A percentile compares a stretch with the other conserved stretches of the same genome.
Evolutionary conservation across 2,888 invertebrate genomes (phyloP).

Genomic region (Allolobophora icterica): DNA sequence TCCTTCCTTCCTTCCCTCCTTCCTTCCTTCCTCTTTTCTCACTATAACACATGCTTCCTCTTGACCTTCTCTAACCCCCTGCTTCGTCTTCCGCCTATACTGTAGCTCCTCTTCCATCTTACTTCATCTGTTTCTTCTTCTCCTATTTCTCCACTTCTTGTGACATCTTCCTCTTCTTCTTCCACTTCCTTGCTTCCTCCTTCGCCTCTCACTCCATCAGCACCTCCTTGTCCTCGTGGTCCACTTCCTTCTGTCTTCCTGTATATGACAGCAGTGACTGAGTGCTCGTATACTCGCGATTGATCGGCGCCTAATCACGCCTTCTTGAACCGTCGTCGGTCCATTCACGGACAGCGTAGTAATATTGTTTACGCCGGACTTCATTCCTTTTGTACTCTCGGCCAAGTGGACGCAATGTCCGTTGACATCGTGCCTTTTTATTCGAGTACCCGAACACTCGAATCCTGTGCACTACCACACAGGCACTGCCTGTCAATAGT

Average conservation of each 20-base stretch:
- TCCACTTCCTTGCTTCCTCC: too few species aligned
- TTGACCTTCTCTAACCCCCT: too few species aligned
- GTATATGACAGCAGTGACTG: not conserved
- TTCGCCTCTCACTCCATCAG: too few species aligned
- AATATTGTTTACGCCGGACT: constrained; percentile 17
- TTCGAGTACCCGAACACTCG: not conserved
- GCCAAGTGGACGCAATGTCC: constrained; percentile 17
- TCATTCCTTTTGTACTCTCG: not conserved
- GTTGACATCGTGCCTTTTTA: not conserved
- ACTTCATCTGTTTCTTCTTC: too few species aligned
- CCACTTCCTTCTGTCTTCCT: not conserved
- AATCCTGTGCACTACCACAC: not conserved
- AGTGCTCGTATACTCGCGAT: not conserved
- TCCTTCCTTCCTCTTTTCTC: too few species aligned
- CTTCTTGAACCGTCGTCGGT: not conserved
- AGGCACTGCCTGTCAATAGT: not conserved
- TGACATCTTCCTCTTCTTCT: too few species aligned
- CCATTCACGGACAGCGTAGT: not conserved
- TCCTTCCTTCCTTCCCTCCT: too few species aligned
- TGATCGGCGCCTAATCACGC: constrained; percentile 17
- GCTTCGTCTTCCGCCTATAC: too few species aligned
- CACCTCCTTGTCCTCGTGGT: too few species aligned
- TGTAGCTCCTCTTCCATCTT: too few species aligned
- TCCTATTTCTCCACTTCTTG: too few species aligned
- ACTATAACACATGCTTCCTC: not conserved